These are phyloP conservation scores for Drosophila murphyi DNA, from an alignment of 1,140 invertebrate genomes.

Conservation along the genomic window DNA sequence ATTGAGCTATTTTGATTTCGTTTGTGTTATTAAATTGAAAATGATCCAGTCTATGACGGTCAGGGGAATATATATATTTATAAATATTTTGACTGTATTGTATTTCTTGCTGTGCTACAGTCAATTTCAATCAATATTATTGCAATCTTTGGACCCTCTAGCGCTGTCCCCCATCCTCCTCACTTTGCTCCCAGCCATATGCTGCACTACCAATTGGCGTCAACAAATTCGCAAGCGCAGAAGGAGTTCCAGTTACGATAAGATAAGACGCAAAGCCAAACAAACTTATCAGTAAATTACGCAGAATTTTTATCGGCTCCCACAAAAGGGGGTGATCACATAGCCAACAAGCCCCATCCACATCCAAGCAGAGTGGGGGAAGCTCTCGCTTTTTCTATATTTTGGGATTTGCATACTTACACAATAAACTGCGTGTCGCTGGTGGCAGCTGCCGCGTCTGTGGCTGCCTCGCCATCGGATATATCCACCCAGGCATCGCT, in stretches of 20 bases:
- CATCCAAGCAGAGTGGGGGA: too few species aligned
- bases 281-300: conserved; percentile 71
- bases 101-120: too few species aligned
- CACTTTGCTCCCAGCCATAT: too few species aligned
- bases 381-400: background rate
- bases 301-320: conserved; percentile 52
- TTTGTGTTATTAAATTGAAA: too few species aligned
- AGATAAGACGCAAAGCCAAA: conserved; percentile 61
- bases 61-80: too few species aligned
- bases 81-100: background rate
- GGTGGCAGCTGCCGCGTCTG: conserved; percentile 3
- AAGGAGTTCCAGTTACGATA: conserved; percentile 13
- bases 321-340: background rate
- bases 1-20: too few species aligned
- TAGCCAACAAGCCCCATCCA: background rate
- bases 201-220: conserved; percentile 22
- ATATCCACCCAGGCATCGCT: conserved; percentile 89
- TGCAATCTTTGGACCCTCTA: background rate
- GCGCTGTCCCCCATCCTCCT: background rate
- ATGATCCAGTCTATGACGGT: too few species aligned
- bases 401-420: conserved; percentile 70
- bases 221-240: conserved; percentile 41
- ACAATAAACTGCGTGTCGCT: conserved; percentile 83
- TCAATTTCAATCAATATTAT: background rate
- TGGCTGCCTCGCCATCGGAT: conserved; percentile 84